These are phyloP conservation scores for Notoglanidium macrostoma DNA, from an alignment of 2,797 vertebrate genomes.

Conservation along the genomic window DNA sequence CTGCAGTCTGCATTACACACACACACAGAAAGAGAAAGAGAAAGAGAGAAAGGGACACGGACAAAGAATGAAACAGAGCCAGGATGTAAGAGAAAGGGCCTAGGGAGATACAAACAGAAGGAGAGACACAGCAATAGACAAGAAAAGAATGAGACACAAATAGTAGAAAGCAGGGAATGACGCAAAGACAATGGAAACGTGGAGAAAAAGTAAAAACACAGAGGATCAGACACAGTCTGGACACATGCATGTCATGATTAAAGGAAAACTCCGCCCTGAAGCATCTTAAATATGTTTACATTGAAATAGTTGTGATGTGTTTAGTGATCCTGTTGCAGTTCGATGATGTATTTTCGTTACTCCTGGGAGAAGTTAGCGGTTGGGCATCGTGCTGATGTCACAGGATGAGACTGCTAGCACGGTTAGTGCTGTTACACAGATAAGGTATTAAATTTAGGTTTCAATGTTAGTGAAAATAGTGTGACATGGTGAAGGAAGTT, in stretches of 20 bases:
- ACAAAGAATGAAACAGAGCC: constrained; percentile 26
- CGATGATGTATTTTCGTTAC: not conserved
- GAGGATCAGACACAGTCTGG: not conserved
- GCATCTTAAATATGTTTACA: not conserved
- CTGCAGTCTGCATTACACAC: constrained; percentile 40
- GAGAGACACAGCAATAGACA: constrained; percentile 42
- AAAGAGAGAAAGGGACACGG: not conserved
- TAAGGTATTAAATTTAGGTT: no score
- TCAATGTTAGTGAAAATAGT: no score
- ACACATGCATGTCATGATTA: not conserved
- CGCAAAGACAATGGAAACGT: not conserved
- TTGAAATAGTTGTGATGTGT: not conserved
- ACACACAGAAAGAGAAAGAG: not conserved
- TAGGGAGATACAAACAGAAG: constrained; percentile 9
- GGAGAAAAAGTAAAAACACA: not conserved
- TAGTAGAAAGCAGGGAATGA: not conserved
- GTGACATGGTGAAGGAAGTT: not conserved
- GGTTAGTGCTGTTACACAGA: not conserved
- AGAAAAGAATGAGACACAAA: constrained; percentile 13
- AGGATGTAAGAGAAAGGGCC: constrained; percentile 17
- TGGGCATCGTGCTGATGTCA: not conserved
- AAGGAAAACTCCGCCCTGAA: not conserved
- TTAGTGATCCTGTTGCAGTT: not conserved
- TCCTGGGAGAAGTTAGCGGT: not conserved
- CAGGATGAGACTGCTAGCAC: not conserved